These are phyloP conservation scores for Euwallacea similis DNA, from an alignment of 1,140 invertebrate species.

Conservation along the genomic window DNA sequence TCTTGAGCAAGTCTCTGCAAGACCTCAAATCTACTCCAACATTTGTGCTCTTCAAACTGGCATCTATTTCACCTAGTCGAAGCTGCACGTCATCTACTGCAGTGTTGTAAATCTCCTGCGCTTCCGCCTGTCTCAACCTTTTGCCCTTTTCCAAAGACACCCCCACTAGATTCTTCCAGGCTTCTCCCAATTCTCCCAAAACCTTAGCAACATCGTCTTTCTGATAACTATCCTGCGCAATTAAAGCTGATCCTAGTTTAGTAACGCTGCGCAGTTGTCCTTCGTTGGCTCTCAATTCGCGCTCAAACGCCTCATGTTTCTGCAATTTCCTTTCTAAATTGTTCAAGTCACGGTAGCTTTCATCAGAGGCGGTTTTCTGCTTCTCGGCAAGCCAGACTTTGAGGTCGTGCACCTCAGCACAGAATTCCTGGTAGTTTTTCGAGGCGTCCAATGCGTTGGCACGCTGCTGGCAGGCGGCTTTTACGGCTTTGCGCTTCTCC, in stretches of 20 bases:
- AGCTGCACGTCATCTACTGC: constrained; percentile 78
- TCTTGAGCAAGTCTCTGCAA: constrained; percentile 85
- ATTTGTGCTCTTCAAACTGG: constrained; percentile 75
- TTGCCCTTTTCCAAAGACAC: constrained; percentile 82
- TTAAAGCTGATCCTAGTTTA: constrained; percentile 72
- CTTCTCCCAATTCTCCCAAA: constrained; percentile 68
- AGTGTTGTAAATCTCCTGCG: constrained; percentile 77
- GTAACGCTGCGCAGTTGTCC: constrained; percentile 83
- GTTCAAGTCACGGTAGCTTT: constrained; percentile 88
- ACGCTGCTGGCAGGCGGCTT: constrained; percentile 71
- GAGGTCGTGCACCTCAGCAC: constrained; percentile 86
- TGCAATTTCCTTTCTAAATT: constrained; percentile 93
- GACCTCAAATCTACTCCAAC: constrained; percentile 82
- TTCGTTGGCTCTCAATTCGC: constrained; percentile 90
- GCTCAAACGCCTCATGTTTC: constrained; percentile 97
- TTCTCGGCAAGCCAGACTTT: constrained; percentile 91
- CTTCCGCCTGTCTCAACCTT: constrained; percentile 74
- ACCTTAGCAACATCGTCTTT: constrained; percentile 68
- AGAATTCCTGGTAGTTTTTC: constrained; percentile 81
- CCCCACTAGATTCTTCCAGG: constrained; percentile 71
- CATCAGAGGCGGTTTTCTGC: constrained; percentile 85
- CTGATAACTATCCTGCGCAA: constrained; percentile 71
- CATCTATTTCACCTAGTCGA: constrained; percentile 78
- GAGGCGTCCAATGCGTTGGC: constrained; percentile 75
- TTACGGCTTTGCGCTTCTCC: constrained; percentile 71